These are phyloP conservation scores for Rutpela maculata DNA, from an alignment of 2,888 invertebrate species.

Conservation along the genomic window DNA sequence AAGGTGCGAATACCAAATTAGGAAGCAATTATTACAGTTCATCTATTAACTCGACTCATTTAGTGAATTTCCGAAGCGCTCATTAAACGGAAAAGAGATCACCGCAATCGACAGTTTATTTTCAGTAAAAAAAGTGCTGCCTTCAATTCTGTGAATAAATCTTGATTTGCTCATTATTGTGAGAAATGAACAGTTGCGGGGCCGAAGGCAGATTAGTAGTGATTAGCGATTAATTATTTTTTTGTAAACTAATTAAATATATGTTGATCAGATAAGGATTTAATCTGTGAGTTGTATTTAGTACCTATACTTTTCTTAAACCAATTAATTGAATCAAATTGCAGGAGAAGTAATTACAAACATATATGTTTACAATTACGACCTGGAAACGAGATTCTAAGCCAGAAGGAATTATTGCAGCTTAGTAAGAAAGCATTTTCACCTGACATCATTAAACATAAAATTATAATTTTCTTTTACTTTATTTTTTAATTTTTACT, in stretches of 20 bases:
- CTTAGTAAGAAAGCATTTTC: too few species aligned
- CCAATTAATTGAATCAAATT: background rate
- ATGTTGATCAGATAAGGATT: background rate
- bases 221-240: background rate
- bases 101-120: conserved; percentile 1
- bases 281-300: background rate
- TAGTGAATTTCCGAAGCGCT: conserved; percentile 40
- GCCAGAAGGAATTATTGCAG: too few species aligned
- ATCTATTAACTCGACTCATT: conserved; percentile 47
- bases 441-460: too few species aligned
- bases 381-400: too few species aligned
- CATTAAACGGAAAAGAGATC: conserved; percentile 46
- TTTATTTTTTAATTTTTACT: too few species aligned
- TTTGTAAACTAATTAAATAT: background rate
- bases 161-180: background rate
- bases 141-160: background rate
- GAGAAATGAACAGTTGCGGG: background rate
- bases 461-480: too few species aligned
- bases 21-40: conserved; percentile 50
- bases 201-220: background rate
- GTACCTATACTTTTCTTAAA: background rate
- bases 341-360: too few species aligned
- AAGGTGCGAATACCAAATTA: conserved; percentile 53
- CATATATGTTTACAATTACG: too few species aligned
- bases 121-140: conserved; percentile 15